Conservation (phyloP, 37 sponge, comb jelly and placozoan species). For the Cliona cf. orientalis region DNA sequence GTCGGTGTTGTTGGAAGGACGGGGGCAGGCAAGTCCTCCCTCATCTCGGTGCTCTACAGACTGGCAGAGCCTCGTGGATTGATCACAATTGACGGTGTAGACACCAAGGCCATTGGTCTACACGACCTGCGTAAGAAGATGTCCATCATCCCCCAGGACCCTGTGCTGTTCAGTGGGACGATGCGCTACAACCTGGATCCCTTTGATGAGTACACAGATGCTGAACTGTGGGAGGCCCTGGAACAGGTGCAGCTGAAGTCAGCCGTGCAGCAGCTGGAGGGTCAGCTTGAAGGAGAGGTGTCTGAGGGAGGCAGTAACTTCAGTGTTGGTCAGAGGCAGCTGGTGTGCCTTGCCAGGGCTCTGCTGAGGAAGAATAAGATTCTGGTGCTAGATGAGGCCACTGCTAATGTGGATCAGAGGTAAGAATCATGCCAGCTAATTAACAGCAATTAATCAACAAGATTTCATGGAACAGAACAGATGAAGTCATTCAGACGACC, state of each 20-base stretch:
- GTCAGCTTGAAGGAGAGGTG: constrained; percentile 60
- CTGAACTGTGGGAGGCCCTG: constrained; percentile 80
- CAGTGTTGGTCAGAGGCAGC: constrained; percentile 88
- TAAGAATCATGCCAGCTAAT: not conserved
- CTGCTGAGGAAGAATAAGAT: constrained; percentile 80
- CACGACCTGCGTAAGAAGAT: constrained; percentile 81
- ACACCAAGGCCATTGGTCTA: constrained; percentile 74
- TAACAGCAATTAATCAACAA: not conserved
- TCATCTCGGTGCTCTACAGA: constrained; percentile 83
- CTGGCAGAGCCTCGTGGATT: constrained; percentile 86
- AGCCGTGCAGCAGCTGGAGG: constrained; percentile 50
- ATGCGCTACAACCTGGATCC: constrained; percentile 93
- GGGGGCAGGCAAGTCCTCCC: constrained; percentile 95
- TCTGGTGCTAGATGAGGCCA: constrained; percentile 88
- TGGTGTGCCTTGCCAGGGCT: constrained; percentile 87
- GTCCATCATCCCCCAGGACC: constrained; percentile 93
- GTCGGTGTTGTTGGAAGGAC: constrained; percentile 94
- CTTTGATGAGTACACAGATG: constrained; percentile 71
- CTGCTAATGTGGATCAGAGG: constrained; percentile 85
- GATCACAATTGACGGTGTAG: constrained; percentile 80
- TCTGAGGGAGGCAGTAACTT: constrained; percentile 87
- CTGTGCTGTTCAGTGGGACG: constrained; percentile 89
- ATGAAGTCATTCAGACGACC: constrained; percentile 83
- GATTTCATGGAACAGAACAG: constrained; percentile 61
- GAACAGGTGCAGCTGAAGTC: constrained; percentile 83